These are phyloP conservation scores for Scophthalmus maximus DNA, from an alignment of 2,113 vertebrate species.

Conservation along the genomic window DNA sequence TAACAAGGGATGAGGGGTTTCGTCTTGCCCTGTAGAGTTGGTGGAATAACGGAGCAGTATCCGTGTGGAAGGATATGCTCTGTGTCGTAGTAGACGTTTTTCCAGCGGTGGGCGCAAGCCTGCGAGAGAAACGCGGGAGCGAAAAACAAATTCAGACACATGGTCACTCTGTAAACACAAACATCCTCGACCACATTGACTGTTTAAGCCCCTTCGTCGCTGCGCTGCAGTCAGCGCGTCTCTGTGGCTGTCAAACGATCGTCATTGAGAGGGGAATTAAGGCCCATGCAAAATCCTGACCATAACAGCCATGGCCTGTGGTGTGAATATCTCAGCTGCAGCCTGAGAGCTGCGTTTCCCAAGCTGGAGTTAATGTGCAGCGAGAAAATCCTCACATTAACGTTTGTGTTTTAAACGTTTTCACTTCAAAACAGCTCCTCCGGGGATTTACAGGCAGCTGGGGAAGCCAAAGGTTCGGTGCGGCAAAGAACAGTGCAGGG, in stretches of 20 bases:
- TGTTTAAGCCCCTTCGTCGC: constrained; percentile 27
- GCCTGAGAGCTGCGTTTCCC: constrained; percentile 25
- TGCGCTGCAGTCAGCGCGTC: constrained; percentile 67
- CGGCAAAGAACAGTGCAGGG: background rate
- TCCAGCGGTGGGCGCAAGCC: constrained; percentile 99
- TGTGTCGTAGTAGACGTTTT: constrained; percentile 93
- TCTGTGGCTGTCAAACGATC: constrained; percentile 68
- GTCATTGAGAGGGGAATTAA: constrained; percentile 62
- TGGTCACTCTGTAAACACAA: constrained; percentile 36
- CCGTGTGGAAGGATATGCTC: constrained; percentile 95
- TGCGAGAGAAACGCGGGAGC: constrained; percentile 59
- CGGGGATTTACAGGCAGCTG: background rate
- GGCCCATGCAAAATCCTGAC: constrained; percentile 56
- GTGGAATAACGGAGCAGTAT: constrained; percentile 93
- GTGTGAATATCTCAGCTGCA: constrained; percentile 67
- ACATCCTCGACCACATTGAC: constrained; percentile 18
- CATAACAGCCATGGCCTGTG: constrained; percentile 72
- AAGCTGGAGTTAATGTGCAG: constrained; percentile 35
- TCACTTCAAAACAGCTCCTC: constrained; percentile 35
- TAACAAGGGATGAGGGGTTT: constrained; percentile 93
- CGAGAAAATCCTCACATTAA: constrained; percentile 19
- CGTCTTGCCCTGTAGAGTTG: constrained; percentile 88
- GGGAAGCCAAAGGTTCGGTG: constrained; percentile 31
- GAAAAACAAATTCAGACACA: constrained; percentile 30
- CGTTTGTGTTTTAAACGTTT: constrained; percentile 32